phyloP scores from a whole-genome alignment of 2,113 vertebrate genomes.

The Pelobates fuscus region DNA sequence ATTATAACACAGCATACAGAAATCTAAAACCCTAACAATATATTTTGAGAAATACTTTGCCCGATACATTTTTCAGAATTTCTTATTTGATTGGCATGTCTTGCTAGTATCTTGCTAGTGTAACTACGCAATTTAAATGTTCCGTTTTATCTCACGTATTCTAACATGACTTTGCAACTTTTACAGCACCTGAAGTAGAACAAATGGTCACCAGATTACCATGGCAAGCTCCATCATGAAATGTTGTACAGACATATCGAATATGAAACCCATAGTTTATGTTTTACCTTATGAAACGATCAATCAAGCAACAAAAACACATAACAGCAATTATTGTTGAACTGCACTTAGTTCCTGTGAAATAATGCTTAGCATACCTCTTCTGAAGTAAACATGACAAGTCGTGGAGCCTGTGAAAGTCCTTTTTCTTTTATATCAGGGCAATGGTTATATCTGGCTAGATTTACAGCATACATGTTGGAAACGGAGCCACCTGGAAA shows the following conservation, averaged over 20 bases:
- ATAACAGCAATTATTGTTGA: not conserved
- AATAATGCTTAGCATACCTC: slow-evolving; percentile 68
- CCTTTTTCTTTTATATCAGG: slow-evolving; percentile 83
- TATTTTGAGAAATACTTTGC: not conserved
- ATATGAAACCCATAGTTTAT: not conserved
- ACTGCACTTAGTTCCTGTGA: not conserved
- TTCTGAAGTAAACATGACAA: slow-evolving; percentile 79
- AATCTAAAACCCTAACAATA: not conserved
- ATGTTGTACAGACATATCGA: not conserved
- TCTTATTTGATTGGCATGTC: not conserved
- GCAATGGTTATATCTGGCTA: slow-evolving; percentile 77
- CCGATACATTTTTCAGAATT: not conserved
- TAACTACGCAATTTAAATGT: not conserved
- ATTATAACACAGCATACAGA: no score
- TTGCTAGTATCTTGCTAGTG: not conserved
- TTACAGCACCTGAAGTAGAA: not conserved
- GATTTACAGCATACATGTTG: slow-evolving; percentile 84
- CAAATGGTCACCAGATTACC: not conserved
- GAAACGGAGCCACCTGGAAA: slow-evolving; percentile 81
- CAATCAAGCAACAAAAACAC: not conserved
- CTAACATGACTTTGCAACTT: not conserved
- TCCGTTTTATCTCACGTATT: not conserved
- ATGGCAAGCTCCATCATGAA: not conserved
- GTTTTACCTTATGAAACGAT: not conserved
- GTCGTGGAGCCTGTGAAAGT: slow-evolving; percentile 71